These are phyloP conservation scores for Aphidius colemani DNA, from an alignment of 2,888 invertebrate species.

Conservation along the genomic window DNA sequence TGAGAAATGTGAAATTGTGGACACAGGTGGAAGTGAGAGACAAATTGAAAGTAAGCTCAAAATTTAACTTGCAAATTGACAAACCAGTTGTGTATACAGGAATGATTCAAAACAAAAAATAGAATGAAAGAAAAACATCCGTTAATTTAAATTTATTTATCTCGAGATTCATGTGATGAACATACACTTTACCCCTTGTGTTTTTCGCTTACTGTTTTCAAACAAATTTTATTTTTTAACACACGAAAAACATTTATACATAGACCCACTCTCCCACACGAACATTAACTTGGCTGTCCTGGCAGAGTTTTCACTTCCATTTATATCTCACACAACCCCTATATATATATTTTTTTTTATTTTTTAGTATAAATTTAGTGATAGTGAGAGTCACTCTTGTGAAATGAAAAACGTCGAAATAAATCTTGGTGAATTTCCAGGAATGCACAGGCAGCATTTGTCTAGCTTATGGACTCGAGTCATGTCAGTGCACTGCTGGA, in stretches of 20 bases:
- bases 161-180: no score
- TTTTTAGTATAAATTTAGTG: slow-evolving; percentile 9
- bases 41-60: background rate
- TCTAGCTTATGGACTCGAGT: slow-evolving; percentile 89
- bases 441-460: slow-evolving; percentile 96
- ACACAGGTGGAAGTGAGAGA: background rate
- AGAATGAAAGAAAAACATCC: background rate
- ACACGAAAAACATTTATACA: slow-evolving; percentile 1
- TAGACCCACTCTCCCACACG: background rate
- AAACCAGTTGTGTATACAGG: background rate
- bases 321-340: no score
- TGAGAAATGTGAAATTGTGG: no score
- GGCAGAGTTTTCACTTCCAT: no score
- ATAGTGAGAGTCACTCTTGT: slow-evolving; percentile 21
- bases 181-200: background rate
- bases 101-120: background rate
- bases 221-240: background rate
- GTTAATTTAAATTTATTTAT: slow-evolving; percentile 17
- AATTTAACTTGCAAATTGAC: slow-evolving; percentile 18
- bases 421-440: slow-evolving; percentile 58
- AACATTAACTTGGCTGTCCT: background rate
- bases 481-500: slow-evolving; percentile 85
- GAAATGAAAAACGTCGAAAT: slow-evolving; percentile 34
- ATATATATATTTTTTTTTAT: background rate
- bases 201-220: background rate